A percentile compares a stretch with the other conserved stretches of the same genome.
These are phyloP conservation scores for Ochotona curzoniae DNA, from an alignment of 2,113 vertebrate species.

Conservation along the genomic window DNA sequence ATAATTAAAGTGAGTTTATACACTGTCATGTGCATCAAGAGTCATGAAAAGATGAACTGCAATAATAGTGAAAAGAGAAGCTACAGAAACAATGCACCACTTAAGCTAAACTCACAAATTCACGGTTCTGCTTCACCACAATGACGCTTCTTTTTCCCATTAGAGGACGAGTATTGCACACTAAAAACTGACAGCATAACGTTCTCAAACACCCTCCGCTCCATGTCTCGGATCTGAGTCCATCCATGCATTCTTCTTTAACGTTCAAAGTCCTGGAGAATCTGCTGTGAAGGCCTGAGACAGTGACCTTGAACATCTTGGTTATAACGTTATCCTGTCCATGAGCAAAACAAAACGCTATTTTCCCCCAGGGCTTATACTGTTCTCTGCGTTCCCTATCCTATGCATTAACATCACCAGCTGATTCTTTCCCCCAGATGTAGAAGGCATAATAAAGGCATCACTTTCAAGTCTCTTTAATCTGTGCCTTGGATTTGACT, in stretches of 20 bases:
- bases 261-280: neutral
- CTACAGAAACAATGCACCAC: neutral
- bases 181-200: neutral
- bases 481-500: neutral
- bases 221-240: neutral
- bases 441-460: neutral
- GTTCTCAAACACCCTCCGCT: neutral
- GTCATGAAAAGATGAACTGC: neutral
- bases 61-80: neutral
- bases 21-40: neutral
- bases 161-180: neutral
- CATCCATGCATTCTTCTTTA: neutral
- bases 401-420: neutral
- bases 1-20: neutral
- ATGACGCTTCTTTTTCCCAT: neutral
- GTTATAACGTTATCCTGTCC: neutral
- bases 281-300: neutral
- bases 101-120: neutral
- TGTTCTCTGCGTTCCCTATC: neutral
- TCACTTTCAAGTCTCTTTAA: neutral
- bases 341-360: neutral
- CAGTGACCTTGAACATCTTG: neutral
- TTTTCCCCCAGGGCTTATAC: fast-evolving
- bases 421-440: neutral
- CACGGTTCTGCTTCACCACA: neutral